phyloP scores from a whole-genome alignment of 2,888 invertebrate species.

The Drosophila affinis region DNA sequence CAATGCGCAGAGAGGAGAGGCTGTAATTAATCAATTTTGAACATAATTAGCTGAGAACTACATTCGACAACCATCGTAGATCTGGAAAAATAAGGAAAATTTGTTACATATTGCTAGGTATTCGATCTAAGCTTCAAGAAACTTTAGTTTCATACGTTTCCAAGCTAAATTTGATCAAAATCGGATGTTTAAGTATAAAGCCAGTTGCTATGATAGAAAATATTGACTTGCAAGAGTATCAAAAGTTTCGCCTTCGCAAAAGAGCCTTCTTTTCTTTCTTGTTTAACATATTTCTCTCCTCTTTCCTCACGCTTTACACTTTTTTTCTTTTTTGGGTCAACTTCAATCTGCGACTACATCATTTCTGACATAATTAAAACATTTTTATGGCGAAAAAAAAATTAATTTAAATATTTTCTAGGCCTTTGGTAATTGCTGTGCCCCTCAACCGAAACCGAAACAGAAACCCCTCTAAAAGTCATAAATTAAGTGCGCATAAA shows the following conservation, averaged over 20 bases:
- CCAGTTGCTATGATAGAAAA: neutral
- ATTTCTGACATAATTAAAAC: conserved; percentile 70
- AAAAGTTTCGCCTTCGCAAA: conserved; percentile 21
- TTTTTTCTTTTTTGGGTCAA: conserved; percentile 70
- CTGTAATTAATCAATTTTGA: too few relatives aligned
- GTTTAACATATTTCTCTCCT: conserved; percentile 5
- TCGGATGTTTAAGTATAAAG: neutral
- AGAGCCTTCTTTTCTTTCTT: neutral
- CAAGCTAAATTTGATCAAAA: neutral
- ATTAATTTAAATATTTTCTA: conserved; percentile 43
- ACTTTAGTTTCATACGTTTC: neutral
- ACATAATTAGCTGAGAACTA: too few relatives aligned
- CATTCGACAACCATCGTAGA: too few relatives aligned
- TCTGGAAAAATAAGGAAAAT: neutral
- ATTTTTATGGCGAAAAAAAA: conserved; percentile 42
- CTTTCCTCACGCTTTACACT: conserved; percentile 26
- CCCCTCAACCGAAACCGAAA: conserved; percentile 3
- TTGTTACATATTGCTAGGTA: too few relatives aligned
- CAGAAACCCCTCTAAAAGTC: conserved; percentile 31
- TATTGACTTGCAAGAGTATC: neutral
- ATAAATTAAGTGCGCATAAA: conserved; percentile 59
- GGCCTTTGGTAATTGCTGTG: conserved; percentile 33
- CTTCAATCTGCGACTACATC: conserved; percentile 52
- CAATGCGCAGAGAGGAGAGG: too few relatives aligned
- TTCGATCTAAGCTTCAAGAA: neutral